Conservation (phyloP, 2,113 vertebrate genomes). For the Lucifuga dentata region DNA sequence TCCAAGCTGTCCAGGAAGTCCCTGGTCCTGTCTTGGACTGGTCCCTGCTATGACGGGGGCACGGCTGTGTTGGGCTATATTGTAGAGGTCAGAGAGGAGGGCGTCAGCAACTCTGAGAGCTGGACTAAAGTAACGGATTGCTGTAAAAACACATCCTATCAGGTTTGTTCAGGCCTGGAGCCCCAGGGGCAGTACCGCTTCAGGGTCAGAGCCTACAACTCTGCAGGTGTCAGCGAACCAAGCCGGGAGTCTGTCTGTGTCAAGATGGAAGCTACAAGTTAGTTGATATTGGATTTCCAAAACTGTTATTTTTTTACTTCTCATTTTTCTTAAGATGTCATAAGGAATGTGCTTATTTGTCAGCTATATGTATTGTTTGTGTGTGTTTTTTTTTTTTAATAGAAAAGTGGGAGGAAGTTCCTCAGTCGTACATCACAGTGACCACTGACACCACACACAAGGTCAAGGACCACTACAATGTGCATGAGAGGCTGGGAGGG, state of each 20-base stretch:
- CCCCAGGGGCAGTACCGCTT: slow-evolving; percentile 78
- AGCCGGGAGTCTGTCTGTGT: slow-evolving; percentile 77
- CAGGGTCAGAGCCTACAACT: slow-evolving; percentile 81
- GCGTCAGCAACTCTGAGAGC: slow-evolving; percentile 1
- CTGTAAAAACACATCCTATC: slow-evolving; percentile 81
- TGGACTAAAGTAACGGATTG: slow-evolving; percentile 74
- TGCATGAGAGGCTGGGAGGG: slow-evolving; percentile 88
- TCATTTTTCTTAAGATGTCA: background rate
- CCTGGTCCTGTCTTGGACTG: slow-evolving; percentile 84
- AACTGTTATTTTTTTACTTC: background rate
- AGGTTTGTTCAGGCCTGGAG: slow-evolving; percentile 74
- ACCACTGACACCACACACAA: slow-evolving; percentile 79
- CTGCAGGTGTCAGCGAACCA: slow-evolving; percentile 78
- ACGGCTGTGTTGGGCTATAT: slow-evolving; percentile 81
- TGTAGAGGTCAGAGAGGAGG: slow-evolving; percentile 71
- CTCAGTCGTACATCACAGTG: slow-evolving; percentile 54
- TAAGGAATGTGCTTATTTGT: background rate
- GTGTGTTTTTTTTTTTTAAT: slow-evolving; percentile 17
- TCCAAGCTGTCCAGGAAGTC: slow-evolving; percentile 76
- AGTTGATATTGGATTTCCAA: slow-evolving; percentile 22
- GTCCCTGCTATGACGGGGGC: slow-evolving; percentile 84
- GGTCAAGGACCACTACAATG: slow-evolving; percentile 80
- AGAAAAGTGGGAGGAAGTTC: slow-evolving; percentile 68
- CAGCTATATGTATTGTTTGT: background rate
- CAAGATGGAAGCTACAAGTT: slow-evolving; percentile 77